Conservation (phyloP, 2,888 invertebrate species). For the Aethes cnicana region DNA sequence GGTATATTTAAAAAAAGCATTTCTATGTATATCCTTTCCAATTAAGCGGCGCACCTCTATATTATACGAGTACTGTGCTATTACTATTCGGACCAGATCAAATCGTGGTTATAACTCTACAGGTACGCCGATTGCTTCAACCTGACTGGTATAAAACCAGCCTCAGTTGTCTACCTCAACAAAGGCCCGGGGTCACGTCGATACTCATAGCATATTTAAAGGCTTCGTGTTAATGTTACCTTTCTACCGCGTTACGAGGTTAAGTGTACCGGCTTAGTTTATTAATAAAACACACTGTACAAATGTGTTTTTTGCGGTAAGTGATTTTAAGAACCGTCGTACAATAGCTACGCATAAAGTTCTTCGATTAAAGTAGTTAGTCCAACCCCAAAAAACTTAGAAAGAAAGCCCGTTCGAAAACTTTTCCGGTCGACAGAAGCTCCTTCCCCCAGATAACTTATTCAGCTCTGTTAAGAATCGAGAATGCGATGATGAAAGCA, state of each 20-base stretch:
- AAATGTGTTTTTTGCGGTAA: no score
- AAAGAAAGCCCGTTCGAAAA: slow-evolving; percentile 8
- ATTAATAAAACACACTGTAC: neutral
- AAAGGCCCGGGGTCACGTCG: neutral
- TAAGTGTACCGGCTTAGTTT: neutral
- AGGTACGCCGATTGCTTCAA: neutral
- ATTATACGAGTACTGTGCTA: no score
- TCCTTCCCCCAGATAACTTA: slow-evolving; percentile 10
- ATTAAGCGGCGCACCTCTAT: no score
- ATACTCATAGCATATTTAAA: slow-evolving; percentile 10
- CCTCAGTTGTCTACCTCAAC: neutral
- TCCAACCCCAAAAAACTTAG: neutral
- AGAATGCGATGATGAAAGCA: slow-evolving; percentile 10
- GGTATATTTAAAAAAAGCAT: no score
- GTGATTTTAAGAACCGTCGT: no score
- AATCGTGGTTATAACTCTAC: slow-evolving; percentile 8
- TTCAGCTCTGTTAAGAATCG: slow-evolving; percentile 6
- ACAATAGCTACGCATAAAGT: no score
- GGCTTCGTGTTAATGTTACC: neutral
- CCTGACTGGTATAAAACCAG: neutral
- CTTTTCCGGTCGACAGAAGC: neutral
- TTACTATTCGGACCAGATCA: no score
- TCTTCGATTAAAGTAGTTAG: no score
- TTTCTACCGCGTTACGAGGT: neutral
- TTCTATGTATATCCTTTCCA: no score